Percentiles rank a stretch among this genome's conserved stretches.
Evolutionary conservation across 2,113 vertebrate species (phyloP).

Genomic region (Oncorhynchus masou): DNA sequence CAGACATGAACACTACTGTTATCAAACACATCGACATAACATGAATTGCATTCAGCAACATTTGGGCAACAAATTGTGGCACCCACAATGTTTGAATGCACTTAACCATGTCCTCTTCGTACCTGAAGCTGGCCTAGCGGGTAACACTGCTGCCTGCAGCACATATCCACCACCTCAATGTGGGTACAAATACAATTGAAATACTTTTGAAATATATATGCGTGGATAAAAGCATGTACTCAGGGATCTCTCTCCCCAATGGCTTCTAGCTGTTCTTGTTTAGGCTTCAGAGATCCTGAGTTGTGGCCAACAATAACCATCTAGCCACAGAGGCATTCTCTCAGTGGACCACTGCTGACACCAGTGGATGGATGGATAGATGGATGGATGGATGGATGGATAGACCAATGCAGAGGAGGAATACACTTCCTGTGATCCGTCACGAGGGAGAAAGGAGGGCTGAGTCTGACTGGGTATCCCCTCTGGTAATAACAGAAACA

Average conservation of each 20-base stretch:
- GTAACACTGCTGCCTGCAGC: too few relatives aligned
- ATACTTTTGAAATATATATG: too few relatives aligned
- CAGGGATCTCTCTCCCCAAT: not conserved
- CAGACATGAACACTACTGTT: too few relatives aligned
- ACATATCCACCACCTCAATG: too few relatives aligned
- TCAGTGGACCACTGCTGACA: not conserved
- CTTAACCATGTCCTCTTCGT: too few relatives aligned
- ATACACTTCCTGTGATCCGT: conserved; percentile 7
- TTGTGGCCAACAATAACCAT: not conserved
- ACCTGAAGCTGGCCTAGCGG: too few relatives aligned
- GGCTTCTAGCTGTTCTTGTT: not conserved
- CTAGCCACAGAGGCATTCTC: not conserved
- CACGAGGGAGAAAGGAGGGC: not conserved
- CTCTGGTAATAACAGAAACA: not conserved
- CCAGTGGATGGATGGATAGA: not conserved
- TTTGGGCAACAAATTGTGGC: too few relatives aligned
- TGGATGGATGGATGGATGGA: not conserved
- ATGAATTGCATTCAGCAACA: too few relatives aligned
- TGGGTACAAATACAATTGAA: too few relatives aligned
- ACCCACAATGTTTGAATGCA: too few relatives aligned
- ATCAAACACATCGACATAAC: too few relatives aligned
- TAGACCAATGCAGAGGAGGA: not conserved
- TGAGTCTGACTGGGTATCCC: not conserved
- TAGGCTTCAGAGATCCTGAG: not conserved
- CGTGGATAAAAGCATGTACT: too few relatives aligned